Conservation (phyloP, 2,888 invertebrate species). For the Herminia tarsipennalis region DNA sequence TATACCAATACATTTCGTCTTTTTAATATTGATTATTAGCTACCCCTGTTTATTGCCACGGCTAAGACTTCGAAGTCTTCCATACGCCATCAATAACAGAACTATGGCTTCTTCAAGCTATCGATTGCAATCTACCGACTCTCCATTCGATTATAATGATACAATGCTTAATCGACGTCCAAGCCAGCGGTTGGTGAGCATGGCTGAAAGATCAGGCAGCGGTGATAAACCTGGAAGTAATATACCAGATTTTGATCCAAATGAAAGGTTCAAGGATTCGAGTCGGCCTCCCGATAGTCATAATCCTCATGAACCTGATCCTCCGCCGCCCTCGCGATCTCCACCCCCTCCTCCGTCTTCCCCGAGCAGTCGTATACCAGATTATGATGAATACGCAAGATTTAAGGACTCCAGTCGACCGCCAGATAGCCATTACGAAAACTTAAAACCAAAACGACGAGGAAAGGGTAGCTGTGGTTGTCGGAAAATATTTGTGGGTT, state of each 20-base stretch:
- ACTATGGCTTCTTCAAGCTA: background rate
- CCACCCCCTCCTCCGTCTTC: slow-evolving; percentile 2
- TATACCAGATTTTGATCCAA: slow-evolving; percentile 1
- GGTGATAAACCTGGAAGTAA: background rate
- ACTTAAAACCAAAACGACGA: slow-evolving; percentile 33
- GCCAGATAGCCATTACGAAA: slow-evolving; percentile 56
- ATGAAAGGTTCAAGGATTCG: slow-evolving; percentile 6
- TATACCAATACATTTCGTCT: background rate
- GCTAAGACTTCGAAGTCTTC: slow-evolving; percentile 4
- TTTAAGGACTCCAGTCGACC: slow-evolving; percentile 56
- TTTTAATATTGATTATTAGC: slow-evolving; percentile 5
- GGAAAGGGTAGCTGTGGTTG: slow-evolving; percentile 1
- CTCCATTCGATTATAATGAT: background rate
- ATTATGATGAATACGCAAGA: slow-evolving; percentile 55
- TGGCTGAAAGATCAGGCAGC: background rate
- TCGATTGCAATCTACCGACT: background rate
- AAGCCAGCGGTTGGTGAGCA: background rate
- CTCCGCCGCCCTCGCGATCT: background rate
- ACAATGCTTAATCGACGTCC: background rate
- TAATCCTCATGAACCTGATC: background rate
- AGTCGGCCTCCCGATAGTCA: slow-evolving; percentile 5
- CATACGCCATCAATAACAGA: background rate
- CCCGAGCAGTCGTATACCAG: slow-evolving; percentile 46
- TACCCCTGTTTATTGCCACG: slow-evolving; percentile 1
- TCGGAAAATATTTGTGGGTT: slow-evolving; percentile 5